Evolutionary conservation across 2,797 vertebrate genomes (phyloP), one percentile per base, ranked within the genome.

Genomic region (Perodicticus potto): DNA sequence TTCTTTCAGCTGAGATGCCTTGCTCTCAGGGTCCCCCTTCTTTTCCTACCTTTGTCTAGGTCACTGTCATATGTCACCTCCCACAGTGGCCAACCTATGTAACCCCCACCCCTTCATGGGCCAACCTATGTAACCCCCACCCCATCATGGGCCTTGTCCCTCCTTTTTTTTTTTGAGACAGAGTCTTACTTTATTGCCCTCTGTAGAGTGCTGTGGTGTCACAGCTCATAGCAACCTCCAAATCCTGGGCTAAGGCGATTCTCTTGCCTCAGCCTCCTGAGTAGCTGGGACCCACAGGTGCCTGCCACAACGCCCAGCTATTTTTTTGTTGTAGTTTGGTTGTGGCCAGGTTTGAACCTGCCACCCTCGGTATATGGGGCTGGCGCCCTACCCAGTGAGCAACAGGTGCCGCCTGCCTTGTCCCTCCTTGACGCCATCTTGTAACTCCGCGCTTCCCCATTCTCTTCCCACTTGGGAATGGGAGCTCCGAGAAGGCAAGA

Each of bases 391-490:
- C 45, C 8, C 45, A 45, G 8, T 45, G 45, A 45, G 45, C 9
- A 7, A 45, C 9, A 10, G 45, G 45, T 10, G 8, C 45, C 45
- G 9, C 45, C 45, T 8, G 10, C 45, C 45, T 45, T 45, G 10
- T 45, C 45, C 45, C 45, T 45, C 45, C 45, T 7, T 23, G 5
- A n/a, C 7, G 2, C 20, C 32, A 3, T 61, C 83, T 37, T 2
- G 0, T 0, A 3, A 5, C 4, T 22, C 0, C 11, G 5, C 11
- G 32, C 7, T 12, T 67, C n/a, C 19, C 0, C n/a, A 4, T 4
- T 20, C 55, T 37, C 32, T 3, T 22, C 5, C 37, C 19, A 29
- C 49, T 55, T 3, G 20, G 32, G 74, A 22, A 78, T 1, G 11
- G 37, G 45, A 34, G 59, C 63, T 22, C 34, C 8, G 0, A 0